Conservation (phyloP, 2,113 vertebrate species). For the Oophaga pumilio region DNA sequence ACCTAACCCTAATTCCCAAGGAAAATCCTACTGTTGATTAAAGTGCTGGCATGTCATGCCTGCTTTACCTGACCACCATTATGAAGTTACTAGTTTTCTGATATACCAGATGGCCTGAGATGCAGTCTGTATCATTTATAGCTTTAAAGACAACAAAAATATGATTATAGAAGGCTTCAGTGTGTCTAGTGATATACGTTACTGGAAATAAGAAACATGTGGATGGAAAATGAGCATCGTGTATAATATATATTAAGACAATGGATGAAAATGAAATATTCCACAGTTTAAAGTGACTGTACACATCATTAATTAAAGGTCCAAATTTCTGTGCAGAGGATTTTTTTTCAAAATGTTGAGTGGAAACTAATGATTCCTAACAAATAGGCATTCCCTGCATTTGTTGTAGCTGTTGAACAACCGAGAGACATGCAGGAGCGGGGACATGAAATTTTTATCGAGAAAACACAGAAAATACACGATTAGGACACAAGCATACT, state of each 20-base stretch:
- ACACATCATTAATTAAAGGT: background rate
- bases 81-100: slow-evolving; percentile 25
- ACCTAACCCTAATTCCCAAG: slow-evolving; percentile 45
- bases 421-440: too few species aligned
- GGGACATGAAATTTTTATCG: too few species aligned
- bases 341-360: background rate
- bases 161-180: slow-evolving; percentile 46
- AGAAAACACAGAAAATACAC: too few species aligned
- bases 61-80: slow-evolving; percentile 38
- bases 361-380: background rate
- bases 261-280: background rate
- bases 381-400: too few species aligned
- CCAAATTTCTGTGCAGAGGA: background rate
- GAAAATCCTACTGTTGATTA: slow-evolving; percentile 46
- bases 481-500: too few species aligned
- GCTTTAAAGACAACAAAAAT: background rate
- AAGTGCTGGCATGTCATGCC: slow-evolving; percentile 43
- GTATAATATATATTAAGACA: background rate
- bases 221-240: background rate
- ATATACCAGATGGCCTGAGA: slow-evolving; percentile 42
- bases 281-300: background rate
- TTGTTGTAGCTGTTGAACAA: too few species aligned
- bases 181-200: slow-evolving; percentile 5
- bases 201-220: background rate
- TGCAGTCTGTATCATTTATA: slow-evolving; percentile 10